These are phyloP conservation scores for Alosa sapidissima DNA, from an alignment of 2,797 vertebrate species.

Conservation along the genomic window DNA sequence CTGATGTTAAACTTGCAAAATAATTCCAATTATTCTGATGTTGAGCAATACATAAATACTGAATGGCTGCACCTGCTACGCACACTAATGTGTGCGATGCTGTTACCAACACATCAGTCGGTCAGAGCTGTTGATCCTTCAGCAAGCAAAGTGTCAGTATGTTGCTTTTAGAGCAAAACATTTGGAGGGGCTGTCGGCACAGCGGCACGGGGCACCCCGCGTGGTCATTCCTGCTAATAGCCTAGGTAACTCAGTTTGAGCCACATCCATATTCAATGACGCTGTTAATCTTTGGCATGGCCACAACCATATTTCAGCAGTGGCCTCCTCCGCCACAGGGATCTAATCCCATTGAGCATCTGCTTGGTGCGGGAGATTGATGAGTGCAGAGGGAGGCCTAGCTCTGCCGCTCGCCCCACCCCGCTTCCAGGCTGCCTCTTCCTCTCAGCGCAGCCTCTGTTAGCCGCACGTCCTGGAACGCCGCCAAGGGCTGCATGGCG, in stretches of 20 bases:
- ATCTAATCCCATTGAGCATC: constrained; percentile 44
- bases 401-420: not conserved
- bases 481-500: not conserved
- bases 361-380: constrained; percentile 50
- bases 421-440: constrained; percentile 22
- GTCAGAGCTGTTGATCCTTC: not conserved
- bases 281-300: constrained; percentile 43
- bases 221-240: constrained; percentile 38
- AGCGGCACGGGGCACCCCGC: constrained; percentile 27
- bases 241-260: constrained; percentile 39
- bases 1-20: constrained; percentile 15
- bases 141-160: not conserved
- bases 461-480: constrained; percentile 21
- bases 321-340: constrained; percentile 42
- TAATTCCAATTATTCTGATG: not conserved
- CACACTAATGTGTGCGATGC: not conserved
- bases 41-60: not conserved
- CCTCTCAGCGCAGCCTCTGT: not conserved
- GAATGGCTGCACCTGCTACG: not conserved
- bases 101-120: not conserved
- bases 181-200: constrained; percentile 12
- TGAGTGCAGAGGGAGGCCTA: constrained; percentile 38
- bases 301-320: constrained; percentile 38
- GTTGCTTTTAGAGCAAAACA: not conserved
- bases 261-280: constrained; percentile 42